Evolutionary conservation across 1,140 invertebrate species (phyloP).

Genomic region (Steinernema khuongi): DNA sequence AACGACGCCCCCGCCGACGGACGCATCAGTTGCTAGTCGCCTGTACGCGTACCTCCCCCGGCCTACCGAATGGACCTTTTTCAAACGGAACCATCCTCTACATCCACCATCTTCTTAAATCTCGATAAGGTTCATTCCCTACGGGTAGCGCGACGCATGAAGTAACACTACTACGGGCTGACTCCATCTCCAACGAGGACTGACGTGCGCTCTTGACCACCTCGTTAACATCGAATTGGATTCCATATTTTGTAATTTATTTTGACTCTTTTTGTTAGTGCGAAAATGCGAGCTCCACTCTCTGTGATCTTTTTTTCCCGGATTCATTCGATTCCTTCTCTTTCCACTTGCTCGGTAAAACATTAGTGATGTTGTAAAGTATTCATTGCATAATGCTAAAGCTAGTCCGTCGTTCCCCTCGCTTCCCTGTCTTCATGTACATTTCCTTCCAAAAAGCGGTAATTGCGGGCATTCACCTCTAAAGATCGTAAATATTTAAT

Average conservation of each 20-base stretch:
- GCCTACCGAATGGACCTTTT: background rate
- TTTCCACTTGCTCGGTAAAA: background rate
- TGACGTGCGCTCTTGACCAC: slow-evolving; percentile 14
- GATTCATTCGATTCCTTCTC: background rate
- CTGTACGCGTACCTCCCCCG: slow-evolving; percentile 8
- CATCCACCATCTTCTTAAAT: background rate
- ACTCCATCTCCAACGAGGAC: slow-evolving; percentile 7
- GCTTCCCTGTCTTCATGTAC: background rate
- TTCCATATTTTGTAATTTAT: slow-evolving; percentile 8
- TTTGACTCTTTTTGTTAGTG: background rate
- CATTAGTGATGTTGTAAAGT: background rate
- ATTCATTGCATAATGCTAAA: background rate
- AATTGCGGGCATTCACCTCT: slow-evolving; percentile 5
- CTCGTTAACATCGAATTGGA: background rate
- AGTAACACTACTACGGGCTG: background rate
- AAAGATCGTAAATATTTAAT: background rate
- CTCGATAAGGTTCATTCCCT: background rate
- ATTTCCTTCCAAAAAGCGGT: background rate
- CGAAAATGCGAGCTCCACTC: background rate
- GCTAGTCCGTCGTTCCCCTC: background rate
- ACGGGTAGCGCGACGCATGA: slow-evolving; percentile 1
- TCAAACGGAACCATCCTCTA: background rate
- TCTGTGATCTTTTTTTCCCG: background rate
- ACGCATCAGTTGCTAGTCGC: background rate
- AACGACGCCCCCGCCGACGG: background rate